Base-by-base conservation (phyloP, 1,140 invertebrate genomes). In the Hesperophylax magnus region DNA sequence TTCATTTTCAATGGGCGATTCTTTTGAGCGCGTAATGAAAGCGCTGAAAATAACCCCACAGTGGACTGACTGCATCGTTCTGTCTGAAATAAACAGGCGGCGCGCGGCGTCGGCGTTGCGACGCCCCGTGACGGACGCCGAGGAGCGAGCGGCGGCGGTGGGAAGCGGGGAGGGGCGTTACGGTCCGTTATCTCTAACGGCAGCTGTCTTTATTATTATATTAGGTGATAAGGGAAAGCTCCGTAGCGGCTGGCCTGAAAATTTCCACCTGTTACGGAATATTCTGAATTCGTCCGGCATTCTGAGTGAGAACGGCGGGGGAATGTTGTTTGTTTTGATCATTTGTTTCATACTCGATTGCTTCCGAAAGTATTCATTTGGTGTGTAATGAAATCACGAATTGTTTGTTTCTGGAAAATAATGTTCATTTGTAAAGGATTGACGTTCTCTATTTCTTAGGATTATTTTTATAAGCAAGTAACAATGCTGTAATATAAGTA, bases 181-280 rank as follows among this genome's bases (percentile, higher is more conserved):
- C 60, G 58, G 39, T 14, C 52, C 77, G 77, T 78, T 78, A 78
- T 39, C 34, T 78, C 53, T 69, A 78, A 71, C 77, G 77, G 65
- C 65, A 63, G 65, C 65, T 78, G 77, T 78, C 77, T 69, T 67
- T 71, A 78, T 78, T 78, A 78, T 78, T 69, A 78, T 78, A 78
- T 78, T 78, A 78, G 63, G 77, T 78, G 63, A 69, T 78, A 78
- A 67, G 77, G 77, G 77, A 78, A 78, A 78, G 69, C 60, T 78
- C 77, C 77, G 52, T 6, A 77, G 60, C 75, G 31, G 53, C 71
- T 34, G 71, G 60, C 15, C 47, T 56, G 77, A 56, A 65, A 58
- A 78, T 78, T 78, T 78, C 77, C 77, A 78, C 77, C 69, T 72
- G 69, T 72, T 72, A 72, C 69, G 39, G 39, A 20, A 52, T 15